Evolutionary conservation across 2,888 invertebrate genomes (phyloP), one percentile per base, ranked within the genome.

Genomic region (Acronicta psi): DNA sequence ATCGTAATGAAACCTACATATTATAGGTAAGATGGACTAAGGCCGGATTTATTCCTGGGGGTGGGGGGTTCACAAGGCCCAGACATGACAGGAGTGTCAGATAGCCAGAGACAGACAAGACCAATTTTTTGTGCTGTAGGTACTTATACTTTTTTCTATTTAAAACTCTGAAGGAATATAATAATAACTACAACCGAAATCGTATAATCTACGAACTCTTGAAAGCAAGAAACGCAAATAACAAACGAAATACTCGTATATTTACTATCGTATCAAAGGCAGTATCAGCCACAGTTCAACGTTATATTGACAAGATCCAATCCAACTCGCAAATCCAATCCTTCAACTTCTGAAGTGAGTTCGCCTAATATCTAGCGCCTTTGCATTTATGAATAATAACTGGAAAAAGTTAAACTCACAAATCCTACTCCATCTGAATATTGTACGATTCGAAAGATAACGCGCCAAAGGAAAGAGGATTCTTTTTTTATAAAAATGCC

Each of bases 371-470:
- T 88, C 87, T 85, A 79, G 77, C 83, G 87, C 86, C 87, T 92
- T 91, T 91, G 92, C 91, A 93, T 93, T 91, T 88, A 92, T 92
- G 92, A 93, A 92, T 92, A 92, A 90, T 92, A 92, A 89, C 87
- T 86, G 83, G 84, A 86, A 86, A 90, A 93, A 92, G 89, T 92
- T 92, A 81, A 87, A 90, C 86, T 88, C 85, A 79, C 83, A 86
- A 91, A 92, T 88, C 89, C 90, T 80, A 77, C 86, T 85, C 77
- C 80, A 84, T 87, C 86, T 87, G 87, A 91, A 91, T 90, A 89
- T 90, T 88, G 87, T 88, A 85, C 83, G 86, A 88, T 90, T 90
- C 76, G 78, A 82, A 86, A 88, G 88, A 89, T 90, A 89, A 86
- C 85, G 83, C 81, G 85, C 73, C 77, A 83, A 86, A 86, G 84